Conservation (phyloP, 2,113 vertebrate genomes). For the Rhynchopsitta pachyrhyncha region DNA sequence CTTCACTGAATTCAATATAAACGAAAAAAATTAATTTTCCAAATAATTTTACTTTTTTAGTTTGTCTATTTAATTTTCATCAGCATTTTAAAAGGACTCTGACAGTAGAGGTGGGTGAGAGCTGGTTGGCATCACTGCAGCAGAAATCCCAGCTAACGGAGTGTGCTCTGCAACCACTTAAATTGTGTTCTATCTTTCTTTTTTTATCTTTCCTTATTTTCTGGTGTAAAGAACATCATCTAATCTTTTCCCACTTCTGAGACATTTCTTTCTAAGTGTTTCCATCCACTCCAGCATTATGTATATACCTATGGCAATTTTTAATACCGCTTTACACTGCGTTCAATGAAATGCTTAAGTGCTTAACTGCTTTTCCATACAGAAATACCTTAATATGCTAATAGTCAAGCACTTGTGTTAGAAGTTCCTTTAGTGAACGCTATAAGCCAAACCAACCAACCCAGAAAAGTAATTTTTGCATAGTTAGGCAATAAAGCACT, state of each 20-base stretch:
- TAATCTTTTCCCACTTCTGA: background rate
- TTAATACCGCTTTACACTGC: background rate
- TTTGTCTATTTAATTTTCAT: background rate
- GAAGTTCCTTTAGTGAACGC: background rate
- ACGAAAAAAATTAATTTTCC: background rate
- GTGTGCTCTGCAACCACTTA: background rate
- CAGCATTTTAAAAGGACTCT: background rate
- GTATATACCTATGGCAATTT: background rate
- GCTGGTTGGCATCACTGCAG: rapidly evolving
- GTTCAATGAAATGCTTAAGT: background rate
- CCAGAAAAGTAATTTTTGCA: background rate
- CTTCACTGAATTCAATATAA: background rate
- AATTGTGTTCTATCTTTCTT: background rate
- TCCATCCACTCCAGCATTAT: background rate
- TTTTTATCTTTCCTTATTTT: background rate
- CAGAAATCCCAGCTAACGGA: background rate
- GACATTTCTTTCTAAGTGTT: background rate
- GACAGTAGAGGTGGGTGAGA: background rate
- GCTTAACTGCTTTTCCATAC: background rate
- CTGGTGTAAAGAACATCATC: background rate
- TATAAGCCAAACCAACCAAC: background rate
- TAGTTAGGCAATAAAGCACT: background rate
- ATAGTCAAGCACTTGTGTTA: background rate
- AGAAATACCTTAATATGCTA: background rate
- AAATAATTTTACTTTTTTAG: background rate